Conservation (phyloP, 2,113 vertebrate species). For the Corydoras sp. region DNA sequence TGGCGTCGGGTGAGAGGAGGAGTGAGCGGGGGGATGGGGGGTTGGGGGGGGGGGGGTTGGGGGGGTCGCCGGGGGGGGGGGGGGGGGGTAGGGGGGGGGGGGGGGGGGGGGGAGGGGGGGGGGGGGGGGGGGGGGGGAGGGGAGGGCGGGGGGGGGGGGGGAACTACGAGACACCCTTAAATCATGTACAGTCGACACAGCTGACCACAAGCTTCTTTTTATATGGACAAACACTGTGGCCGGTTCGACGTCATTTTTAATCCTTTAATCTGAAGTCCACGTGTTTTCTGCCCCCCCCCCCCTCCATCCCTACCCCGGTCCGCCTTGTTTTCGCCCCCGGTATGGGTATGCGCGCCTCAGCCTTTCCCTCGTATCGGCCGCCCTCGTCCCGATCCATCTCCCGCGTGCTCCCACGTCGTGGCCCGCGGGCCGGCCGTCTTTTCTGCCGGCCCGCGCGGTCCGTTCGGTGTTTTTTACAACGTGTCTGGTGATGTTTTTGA, state of each 20-base stretch:
- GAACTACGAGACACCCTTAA: neutral
- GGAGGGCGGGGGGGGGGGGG: too few relatives aligned
- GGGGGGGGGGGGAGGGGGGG: conserved; percentile 10
- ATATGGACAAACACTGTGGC: conserved; percentile 32
- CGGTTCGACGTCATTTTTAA: conserved; percentile 18
- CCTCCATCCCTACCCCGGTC: too few relatives aligned
- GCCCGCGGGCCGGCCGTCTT: conserved; percentile 13
- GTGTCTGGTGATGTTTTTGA: conserved; percentile 63
- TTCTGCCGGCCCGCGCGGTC: conserved; percentile 28
- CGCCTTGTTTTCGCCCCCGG: neutral
- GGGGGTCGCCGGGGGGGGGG: too few relatives aligned
- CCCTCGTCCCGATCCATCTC: too few relatives aligned
- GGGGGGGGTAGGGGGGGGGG: too few relatives aligned
- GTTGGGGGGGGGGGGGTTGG: too few relatives aligned
- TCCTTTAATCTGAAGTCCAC: too few relatives aligned
- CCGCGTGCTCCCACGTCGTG: neutral
- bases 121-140: too few relatives aligned
- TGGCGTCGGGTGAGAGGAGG: conserved; percentile 17
- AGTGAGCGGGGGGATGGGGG: too few relatives aligned
- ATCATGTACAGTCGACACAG: conserved; percentile 33
- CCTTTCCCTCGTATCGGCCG: neutral
- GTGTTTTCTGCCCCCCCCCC: too few relatives aligned
- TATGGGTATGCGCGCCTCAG: neutral
- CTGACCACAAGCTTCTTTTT: conserved; percentile 34
- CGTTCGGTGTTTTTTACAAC: conserved; percentile 59